Conservation (phyloP, 2,113 vertebrate species). For the Cyanoderma ruficeps region DNA sequence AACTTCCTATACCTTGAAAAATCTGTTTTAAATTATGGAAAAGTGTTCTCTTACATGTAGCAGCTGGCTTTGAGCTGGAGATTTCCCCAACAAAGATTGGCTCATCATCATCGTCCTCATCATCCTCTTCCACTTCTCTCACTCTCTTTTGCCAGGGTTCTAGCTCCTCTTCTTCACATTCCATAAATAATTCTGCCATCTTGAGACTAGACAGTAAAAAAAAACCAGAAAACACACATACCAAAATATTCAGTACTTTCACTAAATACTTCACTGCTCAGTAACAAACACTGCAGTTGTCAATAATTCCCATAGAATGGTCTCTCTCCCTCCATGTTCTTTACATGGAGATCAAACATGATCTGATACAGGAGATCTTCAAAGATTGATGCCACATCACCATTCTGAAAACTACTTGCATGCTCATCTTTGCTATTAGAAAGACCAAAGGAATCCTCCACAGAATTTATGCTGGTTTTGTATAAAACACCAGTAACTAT, state of each 20-base stretch:
- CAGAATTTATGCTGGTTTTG: not conserved
- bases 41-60: constrained; percentile 72
- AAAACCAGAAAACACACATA: not conserved
- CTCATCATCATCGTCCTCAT: constrained; percentile 82
- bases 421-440: not conserved
- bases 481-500: not conserved
- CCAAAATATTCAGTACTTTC: not conserved
- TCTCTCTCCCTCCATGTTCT: not conserved
- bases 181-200: constrained; percentile 99
- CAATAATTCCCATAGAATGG: not conserved
- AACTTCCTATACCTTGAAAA: not conserved
- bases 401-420: not conserved
- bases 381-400: not conserved
- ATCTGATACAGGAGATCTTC: not conserved
- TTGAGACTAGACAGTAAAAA: constrained; percentile 53
- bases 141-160: constrained; percentile 94
- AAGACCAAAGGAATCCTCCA: not conserved
- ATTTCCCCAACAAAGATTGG: constrained; percentile 97
- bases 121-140: constrained; percentile 86
- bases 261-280: not conserved
- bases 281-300: not conserved
- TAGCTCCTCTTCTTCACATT: constrained; percentile 98
- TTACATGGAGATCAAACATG: not conserved
- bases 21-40: not conserved
- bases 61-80: constrained; percentile 81